Percentiles rank a stretch among this genome's conserved stretches.
Evolutionary conservation across 2,113 vertebrate genomes (phyloP).

Genomic region (Halcyon senegalensis): DNA sequence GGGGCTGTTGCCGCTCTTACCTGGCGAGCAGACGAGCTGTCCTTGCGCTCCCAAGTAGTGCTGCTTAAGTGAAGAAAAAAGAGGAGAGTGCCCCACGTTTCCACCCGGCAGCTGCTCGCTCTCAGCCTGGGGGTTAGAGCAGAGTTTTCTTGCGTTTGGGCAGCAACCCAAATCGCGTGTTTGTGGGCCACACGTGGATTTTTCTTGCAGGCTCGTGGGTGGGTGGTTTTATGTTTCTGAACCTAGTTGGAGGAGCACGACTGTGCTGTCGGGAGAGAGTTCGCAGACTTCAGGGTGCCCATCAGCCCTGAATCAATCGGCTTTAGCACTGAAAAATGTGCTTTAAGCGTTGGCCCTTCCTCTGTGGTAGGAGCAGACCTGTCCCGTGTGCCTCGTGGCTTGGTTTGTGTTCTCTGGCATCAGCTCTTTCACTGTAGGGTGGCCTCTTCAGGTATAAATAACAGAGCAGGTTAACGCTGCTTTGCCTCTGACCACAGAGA

Average conservation of each 20-base stretch:
- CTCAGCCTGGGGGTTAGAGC: background rate
- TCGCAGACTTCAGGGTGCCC: background rate
- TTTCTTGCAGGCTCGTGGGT: background rate
- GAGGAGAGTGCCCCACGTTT: background rate
- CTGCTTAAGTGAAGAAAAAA: background rate
- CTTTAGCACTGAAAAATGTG: background rate
- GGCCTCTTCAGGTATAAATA: background rate
- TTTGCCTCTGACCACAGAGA: background rate
- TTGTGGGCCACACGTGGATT: background rate
- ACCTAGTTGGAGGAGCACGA: accelerated
- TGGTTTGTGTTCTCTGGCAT: background rate
- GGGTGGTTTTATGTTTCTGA: background rate
- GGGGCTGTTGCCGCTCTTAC: background rate
- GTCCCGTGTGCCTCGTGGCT: accelerated
- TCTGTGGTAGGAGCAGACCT: background rate
- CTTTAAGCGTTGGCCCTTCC: background rate
- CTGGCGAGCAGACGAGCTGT: background rate
- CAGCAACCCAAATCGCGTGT: background rate
- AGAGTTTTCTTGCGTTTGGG: background rate
- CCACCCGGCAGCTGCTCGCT: background rate
- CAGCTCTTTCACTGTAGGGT: background rate
- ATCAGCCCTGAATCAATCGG: accelerated
- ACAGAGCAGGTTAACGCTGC: background rate
- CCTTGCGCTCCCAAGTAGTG: background rate
- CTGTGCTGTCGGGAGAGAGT: background rate